phyloP scores from a whole-genome alignment of 2,113 vertebrate genomes.

The Pungitius pungitius region DNA sequence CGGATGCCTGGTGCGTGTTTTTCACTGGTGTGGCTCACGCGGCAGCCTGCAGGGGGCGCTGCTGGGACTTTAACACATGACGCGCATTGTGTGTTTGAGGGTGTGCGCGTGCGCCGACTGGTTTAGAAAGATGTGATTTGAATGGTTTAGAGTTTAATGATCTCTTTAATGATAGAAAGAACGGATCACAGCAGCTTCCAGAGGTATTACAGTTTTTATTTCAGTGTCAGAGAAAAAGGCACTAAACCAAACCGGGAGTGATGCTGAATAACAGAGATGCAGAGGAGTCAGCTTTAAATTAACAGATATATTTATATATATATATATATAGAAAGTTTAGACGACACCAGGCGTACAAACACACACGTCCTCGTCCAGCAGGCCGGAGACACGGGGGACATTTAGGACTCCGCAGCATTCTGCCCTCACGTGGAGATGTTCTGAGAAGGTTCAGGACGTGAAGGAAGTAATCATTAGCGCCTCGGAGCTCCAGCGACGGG shows the following conservation, averaged over 20 bases:
- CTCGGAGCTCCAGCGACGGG: no score
- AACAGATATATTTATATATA: constrained; percentile 45
- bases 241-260: constrained; percentile 81
- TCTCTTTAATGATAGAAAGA: no score
- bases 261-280: constrained; percentile 38
- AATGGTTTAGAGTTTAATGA: no score
- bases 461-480: no score
- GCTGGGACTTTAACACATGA: neutral
- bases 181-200: no score
- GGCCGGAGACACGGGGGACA: neutral
- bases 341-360: constrained; percentile 39
- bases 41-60: neutral
- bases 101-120: no score
- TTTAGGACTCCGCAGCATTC: neutral
- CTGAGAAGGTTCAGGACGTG: no score
- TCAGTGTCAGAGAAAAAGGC: constrained; percentile 85
- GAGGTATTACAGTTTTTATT: constrained; percentile 81
- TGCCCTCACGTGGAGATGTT: no score
- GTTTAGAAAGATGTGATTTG: no score
- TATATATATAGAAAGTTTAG: no score
- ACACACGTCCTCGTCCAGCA: constrained; percentile 18
- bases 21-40: neutral
- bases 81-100: no score
- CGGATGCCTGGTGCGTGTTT: neutral
- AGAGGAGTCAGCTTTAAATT: constrained; percentile 40